These are phyloP conservation scores for Tenthredo amoena DNA, from an alignment of 2,888 invertebrate species.

Conservation along the genomic window DNA sequence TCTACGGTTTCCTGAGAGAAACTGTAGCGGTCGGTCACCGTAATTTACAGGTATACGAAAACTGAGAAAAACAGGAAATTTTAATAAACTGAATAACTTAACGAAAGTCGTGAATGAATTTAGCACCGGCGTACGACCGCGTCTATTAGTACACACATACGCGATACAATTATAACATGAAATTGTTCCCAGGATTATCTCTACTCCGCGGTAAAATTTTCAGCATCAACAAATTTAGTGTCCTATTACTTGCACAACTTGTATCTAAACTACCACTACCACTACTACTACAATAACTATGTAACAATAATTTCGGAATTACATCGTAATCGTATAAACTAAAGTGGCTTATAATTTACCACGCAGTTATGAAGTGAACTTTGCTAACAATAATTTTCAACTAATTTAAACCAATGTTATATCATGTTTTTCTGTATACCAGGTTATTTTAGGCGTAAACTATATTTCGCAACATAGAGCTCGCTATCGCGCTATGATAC, in stretches of 20 bases:
- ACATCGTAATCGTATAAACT: constrained; percentile 17
- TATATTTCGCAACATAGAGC: not conserved
- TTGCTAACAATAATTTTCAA: not conserved
- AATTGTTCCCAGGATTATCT: constrained; percentile 5
- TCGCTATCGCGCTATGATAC: constrained; percentile 2
- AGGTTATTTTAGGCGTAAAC: not conserved
- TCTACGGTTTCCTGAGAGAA: not conserved
- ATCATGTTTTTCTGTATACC: not conserved
- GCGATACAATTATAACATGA: not conserved
- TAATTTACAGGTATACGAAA: not conserved
- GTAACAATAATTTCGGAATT: constrained; percentile 16
- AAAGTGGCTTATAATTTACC: not conserved
- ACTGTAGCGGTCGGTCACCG: not conserved
- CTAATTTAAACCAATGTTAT: not conserved
- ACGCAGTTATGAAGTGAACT: not conserved
- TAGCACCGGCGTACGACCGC: not conserved
- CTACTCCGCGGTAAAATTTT: not conserved
- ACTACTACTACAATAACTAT: not conserved
- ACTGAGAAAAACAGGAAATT: not conserved
- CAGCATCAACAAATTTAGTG: not conserved
- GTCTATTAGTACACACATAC: not conserved
- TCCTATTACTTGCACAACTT: constrained; percentile 20
- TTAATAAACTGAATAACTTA: not conserved
- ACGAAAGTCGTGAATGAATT: not conserved
- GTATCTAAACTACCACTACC: not conserved